Evolutionary conservation across 1,140 invertebrate species (phyloP), one percentile per base, ranked within the genome.

Genomic region (Marisa cornuarietis): DNA sequence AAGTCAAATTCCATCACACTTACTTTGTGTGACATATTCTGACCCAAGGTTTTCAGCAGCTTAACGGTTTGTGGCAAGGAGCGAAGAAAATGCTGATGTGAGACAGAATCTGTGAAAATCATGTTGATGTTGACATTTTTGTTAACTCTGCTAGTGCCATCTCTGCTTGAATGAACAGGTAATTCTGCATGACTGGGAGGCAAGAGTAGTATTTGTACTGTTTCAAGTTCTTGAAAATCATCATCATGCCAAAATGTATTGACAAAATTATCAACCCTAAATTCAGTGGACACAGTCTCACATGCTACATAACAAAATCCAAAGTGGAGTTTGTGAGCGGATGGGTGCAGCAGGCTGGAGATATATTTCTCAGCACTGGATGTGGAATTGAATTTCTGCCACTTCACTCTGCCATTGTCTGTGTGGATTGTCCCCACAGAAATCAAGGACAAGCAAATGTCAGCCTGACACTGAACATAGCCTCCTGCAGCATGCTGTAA

Each of bases 61-160:
- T 76, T 80, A 10, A 88, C 80, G 22, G 88, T 86, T 71, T 83
- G 83, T 65, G 87, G 84, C 68, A 91, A 69, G n/a, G 88, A 88
- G 42, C 90, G 76, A 79, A 84, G 88, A 74, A 91, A 90, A 84
- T 91, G 90, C 79, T 86, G 82, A 52, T 85, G 76, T 52, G 90
- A 89, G 26, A 90, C 83, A 20, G 90, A 91, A 79, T 91, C 90
- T 42, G 90, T 78, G 66, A 90, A 87, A 49, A 91, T 83, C 10
- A 90, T 66, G 83, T 90, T 90, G 51, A 90, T 81, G 81, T 88
- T 90, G 8, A 90, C 82, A 13, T 69, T 49, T 18, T 71, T 62
- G 71, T 62, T 26, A 76, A 24, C 18, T 20, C 20, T 31, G 65
- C 42, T 49, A 49, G 24, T 52, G 42, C 66, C 26, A 13, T 71